Evolutionary conservation across 2,113 vertebrate genomes (phyloP), one percentile per base, ranked within the genome.

Genomic region (Pleuronectes platessa): DNA sequence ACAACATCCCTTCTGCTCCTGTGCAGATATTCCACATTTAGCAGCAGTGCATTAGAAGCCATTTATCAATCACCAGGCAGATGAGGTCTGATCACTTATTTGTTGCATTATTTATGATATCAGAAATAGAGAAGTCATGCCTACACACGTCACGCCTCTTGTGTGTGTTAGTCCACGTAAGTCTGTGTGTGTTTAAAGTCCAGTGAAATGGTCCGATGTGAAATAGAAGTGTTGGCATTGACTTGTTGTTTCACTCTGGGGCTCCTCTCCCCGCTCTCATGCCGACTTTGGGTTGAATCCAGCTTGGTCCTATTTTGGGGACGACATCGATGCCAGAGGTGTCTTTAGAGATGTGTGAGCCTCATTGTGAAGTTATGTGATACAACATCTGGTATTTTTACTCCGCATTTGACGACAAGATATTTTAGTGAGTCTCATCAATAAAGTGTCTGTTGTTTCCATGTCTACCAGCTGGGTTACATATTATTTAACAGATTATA

Each of bases 231-330:
- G 11, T 18, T 53, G 65, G 61, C 47, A 26, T 83, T 42, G 77
- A 65, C 66, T 63, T 76, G 66, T 60, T 65, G 12, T 54, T 75
- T 74, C 53, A 27, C 37, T 73, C 54, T 24, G 12, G 15, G 2
- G 17, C 47, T 79, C 35, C 20, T 73, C 54, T 61, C 53, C 31
- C 53, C 24, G 56, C 61, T 58, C 73, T 55, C 67, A 81, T 82
- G 66, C 78, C 69, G 3, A 64, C 84, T 79, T 55, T 84, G 76
- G 75, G 26, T 24, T 86, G 24, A 55, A 71, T 76, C 70, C 83
- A 86, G 15, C 73, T 67, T 15, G 15, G 53, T 23, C 63, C 79
- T 90, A 90, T 90, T 92, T 90, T 86, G 73, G 79, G 79, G 85
- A 68, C 17, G 74, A 81, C 51, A 90, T 86, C 71, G 17, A 89